Evolutionary conservation across 2,888 invertebrate genomes (phyloP).

Genomic region (Cerastoderma edule): DNA sequence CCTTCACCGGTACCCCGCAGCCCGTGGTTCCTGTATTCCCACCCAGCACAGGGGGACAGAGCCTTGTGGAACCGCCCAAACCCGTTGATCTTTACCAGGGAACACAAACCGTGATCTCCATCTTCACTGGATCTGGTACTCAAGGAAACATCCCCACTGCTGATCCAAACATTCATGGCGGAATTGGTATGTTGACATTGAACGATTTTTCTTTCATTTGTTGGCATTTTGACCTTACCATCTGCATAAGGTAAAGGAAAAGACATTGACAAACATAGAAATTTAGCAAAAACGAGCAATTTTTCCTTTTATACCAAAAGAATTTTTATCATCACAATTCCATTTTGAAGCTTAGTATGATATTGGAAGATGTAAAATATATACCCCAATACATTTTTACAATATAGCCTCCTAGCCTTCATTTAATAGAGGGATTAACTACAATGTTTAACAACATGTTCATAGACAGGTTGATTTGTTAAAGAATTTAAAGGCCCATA

Average conservation of each 20-base stretch:
- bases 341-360: too few species aligned
- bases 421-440: too few species aligned
- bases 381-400: too few species aligned
- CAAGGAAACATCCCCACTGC: constrained; percentile 58
- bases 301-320: not conserved
- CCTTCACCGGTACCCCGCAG: constrained; percentile 63
- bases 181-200: constrained; percentile 68
- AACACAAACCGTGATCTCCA: constrained; percentile 54
- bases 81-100: constrained; percentile 64
- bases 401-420: too few species aligned
- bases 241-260: too few species aligned
- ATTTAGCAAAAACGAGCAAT: not conserved
- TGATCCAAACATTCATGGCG: constrained; percentile 45
- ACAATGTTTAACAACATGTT: too few species aligned
- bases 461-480: too few species aligned
- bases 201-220: too few species aligned
- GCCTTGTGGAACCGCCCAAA: constrained; percentile 66
- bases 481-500: too few species aligned
- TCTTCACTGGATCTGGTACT: constrained; percentile 52
- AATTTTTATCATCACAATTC: too few species aligned
- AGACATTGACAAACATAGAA: not conserved
- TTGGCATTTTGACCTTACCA: too few species aligned
- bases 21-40: constrained; percentile 67
- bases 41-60: constrained; percentile 64
- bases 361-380: too few species aligned